Evolutionary conservation across 92 coral and sea anemone species (phyloP), one percentile per base, ranked within the genome.

Genomic region (Phymanthus crucifer): DNA sequence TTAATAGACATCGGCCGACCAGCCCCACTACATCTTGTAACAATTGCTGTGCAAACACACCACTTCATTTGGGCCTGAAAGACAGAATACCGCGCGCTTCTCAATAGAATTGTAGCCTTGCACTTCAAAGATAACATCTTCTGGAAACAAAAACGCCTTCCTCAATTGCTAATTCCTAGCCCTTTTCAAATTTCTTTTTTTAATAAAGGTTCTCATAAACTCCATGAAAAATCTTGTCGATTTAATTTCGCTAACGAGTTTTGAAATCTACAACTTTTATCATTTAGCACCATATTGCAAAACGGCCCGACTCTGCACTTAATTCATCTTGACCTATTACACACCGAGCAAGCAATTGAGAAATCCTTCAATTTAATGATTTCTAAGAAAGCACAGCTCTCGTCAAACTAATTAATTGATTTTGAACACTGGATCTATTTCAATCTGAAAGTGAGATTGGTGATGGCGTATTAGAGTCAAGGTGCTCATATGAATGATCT

Each of bases 21-120:
- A 48, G 48, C 68, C 68, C 52, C 54, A 23, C 57, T 61, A 72
- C 69, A 58, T 77, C 69, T 57, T 77, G 81, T 77, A 77, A 65
- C 81, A 77, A 77, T 77, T 77, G 81, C 72, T 61, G 21, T 61
- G 61, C 73, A 77, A 77, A 77, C 57, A 77, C 58, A 19, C 54
- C 72, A 77, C 56, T 77, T 77, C 38, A 77, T 77, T 70, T 77
- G 71, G 45, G 72, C 64, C 64, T n/a, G 11, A 37, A 70, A 26
- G 23, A 8, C 47, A 69, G 71, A 23, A 45, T 27, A 13, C 80
- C 80, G 70, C 80, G 32, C 31, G 46, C 80, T 32, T 56, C 48
- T 56, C 66, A 32, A 47, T 75, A 43, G 66, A 26, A n/a, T 74
- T 32, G 34, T 56, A 64, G 81, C 40, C 68, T 11, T 16, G 72